Conservation (phyloP, 1,140 invertebrate species). For the Zaprionus nigranus region DNA sequence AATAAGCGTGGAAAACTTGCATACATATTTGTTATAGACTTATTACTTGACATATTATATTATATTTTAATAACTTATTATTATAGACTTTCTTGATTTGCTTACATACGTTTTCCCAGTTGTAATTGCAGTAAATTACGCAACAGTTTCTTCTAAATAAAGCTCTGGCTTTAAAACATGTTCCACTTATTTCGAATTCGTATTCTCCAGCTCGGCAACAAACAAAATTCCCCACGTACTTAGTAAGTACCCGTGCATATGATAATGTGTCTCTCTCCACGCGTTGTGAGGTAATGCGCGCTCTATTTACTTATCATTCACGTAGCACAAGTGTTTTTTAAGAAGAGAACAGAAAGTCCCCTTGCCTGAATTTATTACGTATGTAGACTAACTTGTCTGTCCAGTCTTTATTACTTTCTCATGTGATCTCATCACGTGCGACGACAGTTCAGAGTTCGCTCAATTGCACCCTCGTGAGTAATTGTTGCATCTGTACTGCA, state of each 20-base stretch:
- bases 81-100: not conserved
- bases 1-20: not conserved
- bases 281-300: not conserved
- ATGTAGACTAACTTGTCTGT: not conserved
- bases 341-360: not conserved
- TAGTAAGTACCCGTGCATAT: not conserved
- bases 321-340: slow-evolving; percentile 2
- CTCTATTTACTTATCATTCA: not conserved
- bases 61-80: too few relatives aligned
- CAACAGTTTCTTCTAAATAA: not conserved
- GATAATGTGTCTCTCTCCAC: not conserved
- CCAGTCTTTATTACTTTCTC: not conserved
- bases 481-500: not conserved
- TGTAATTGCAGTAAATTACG: not conserved
- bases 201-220: not conserved
- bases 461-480: not conserved
- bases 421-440: not conserved
- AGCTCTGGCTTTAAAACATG: not conserved
- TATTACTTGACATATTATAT: too few relatives aligned
- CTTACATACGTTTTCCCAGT: not conserved
- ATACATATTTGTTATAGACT: not conserved
- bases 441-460: not conserved
- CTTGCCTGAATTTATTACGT: not conserved
- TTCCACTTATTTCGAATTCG: not conserved
- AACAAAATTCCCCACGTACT: slow-evolving; percentile 6